Evolutionary conservation across 2,888 invertebrate species (phyloP), one percentile per base, ranked within the genome.

Genomic region (Glaucopsyche alexis): DNA sequence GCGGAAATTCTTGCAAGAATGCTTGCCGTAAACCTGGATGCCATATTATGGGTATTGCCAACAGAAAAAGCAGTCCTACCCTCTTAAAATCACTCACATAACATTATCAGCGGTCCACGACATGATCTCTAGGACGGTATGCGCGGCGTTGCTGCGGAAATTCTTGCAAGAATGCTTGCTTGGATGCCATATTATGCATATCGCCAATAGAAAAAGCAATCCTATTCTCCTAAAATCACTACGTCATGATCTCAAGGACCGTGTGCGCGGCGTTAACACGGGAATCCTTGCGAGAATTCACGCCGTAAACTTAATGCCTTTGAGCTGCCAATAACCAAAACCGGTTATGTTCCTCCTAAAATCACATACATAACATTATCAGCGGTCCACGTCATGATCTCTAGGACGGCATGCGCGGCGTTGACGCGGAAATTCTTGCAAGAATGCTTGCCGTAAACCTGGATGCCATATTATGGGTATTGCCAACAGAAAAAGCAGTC

Each of bases 61-160:
- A 29, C 3, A 29, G 29, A 29, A 29, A 42, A 29, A 38, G 75
- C 7, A 7, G 3, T 1, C 11, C 0, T 11, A 13, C 7, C 1
- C 7, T 38, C 29, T 4, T 19, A 29, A 38, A 42, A 47, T 45
- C 8, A 89, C 95, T 94, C 88, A 96, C 96, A 97, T 94, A 55
- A 94, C 82, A 80, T 96, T 93, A 74, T 94, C n/a, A n/a, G n/a
- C n/a, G 78, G 96, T 95, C 97, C 97, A 97, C 7, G 94, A 90
- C 29, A 97, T 82, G 73, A 98, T 95, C 75, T 96, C 95, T 4
- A 95, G 94, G 13, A 98, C 97, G 19, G 96, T 93, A 77, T 94
- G 91, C 7, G 89, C 79, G 5, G 82, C 86, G 76, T 88, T 88
- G 29, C 89, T 84, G 67, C 93, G 87, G 16, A 4, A 29, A 29